Conservation (phyloP, 2,888 invertebrate genomes). For the Lasioglossum lativentre region DNA sequence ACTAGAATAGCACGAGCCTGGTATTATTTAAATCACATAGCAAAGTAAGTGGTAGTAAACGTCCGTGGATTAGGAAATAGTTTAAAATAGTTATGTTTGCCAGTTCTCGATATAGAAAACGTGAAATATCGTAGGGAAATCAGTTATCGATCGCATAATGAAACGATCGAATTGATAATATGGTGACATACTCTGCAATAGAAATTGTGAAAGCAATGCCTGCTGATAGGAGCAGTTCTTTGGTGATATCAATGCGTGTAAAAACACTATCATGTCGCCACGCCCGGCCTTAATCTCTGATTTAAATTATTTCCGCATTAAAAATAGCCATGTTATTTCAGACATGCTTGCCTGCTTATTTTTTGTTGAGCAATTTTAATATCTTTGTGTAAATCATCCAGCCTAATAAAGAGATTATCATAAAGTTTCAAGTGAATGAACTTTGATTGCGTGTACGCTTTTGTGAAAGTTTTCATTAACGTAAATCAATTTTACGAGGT, state of each 20-base stretch:
- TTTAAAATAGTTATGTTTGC: neutral
- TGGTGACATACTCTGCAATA: neutral
- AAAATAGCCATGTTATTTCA: neutral
- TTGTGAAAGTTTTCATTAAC: neutral
- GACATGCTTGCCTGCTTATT: neutral
- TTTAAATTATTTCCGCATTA: neutral
- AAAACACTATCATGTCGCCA: neutral
- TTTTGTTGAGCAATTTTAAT: slow-evolving; percentile 1
- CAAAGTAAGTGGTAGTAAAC: neutral
- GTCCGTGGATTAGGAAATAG: neutral
- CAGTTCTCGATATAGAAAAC: neutral
- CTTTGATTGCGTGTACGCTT: neutral
- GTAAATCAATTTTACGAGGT: neutral
- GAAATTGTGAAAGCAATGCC: neutral
- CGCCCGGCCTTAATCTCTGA: neutral
- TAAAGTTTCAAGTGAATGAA: neutral
- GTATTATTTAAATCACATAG: neutral
- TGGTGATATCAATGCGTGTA: neutral
- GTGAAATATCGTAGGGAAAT: neutral
- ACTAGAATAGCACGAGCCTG: no score
- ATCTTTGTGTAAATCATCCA: neutral
- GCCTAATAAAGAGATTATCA: neutral
- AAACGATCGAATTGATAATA: slow-evolving; percentile 1
- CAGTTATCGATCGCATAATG: neutral
- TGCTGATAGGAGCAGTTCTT: neutral